Evolutionary conservation across 2,888 invertebrate species (phyloP), one percentile per base, ranked within the genome.

Genomic region (Pediacus dermestoides): DNA sequence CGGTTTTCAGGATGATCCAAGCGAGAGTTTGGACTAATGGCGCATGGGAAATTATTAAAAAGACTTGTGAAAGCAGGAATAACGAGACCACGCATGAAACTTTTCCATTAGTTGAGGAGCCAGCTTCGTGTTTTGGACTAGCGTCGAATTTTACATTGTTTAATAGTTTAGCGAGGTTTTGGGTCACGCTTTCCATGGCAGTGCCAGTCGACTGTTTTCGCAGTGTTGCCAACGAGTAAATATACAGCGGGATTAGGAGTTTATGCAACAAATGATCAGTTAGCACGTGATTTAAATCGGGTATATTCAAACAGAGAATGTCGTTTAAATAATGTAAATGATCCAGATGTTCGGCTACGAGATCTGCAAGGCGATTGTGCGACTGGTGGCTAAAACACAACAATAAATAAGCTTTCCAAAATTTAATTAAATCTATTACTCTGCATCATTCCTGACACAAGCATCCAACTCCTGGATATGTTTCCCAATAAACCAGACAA

Each of bases 401-500:
- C 16, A 28, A 30, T 26, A 2, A 30, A 22, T 9, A 25, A 32
- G 15, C 16, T 10, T 9, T 10, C 16, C 1, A 6, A 14, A 21
- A 16, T 37, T 26, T 16, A n/a, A 28, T 27, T 32, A 7, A 26
- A 10, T 25, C 9, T 81, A 87, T 82, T 76, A 94, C 91, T 96
- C 94, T 45, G 91, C 89, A 72, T 95, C 93, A 61, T 90, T 91
- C 60, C 94, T 78, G 25, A 97, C 91, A 71, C 95, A 97, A 2
- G 82, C 80, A 68, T 99, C 94, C 52, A 99, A 73, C 66, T 99
- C 96, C 52, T 96, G 76, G 50, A 97, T 92, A 66, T 97, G 94
- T 72, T 92, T 95, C 35, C 96, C 96, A 61, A 99, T 95, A 63
- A 95, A 95, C 94, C 96, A 97, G 26, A 97, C 96, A 38, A 99